Evolutionary conservation across 1,140 invertebrate genomes (phyloP).

Genomic region (Battus philenor): DNA sequence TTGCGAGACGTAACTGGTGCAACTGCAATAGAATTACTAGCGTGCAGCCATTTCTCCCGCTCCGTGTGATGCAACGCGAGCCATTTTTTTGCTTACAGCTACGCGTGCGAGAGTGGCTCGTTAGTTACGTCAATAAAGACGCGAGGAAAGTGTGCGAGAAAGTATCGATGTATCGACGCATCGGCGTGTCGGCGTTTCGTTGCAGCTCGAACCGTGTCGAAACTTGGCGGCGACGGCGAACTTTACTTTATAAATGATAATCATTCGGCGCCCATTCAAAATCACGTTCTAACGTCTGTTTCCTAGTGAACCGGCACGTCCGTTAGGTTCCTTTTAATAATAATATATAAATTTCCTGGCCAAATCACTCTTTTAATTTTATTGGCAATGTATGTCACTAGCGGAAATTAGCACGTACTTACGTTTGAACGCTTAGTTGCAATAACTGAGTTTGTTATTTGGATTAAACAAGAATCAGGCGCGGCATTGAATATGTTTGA

Average conservation of each 20-base stretch:
- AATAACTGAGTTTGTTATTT: too few species aligned
- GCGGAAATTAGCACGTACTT: background rate
- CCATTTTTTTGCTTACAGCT: constrained; percentile 55
- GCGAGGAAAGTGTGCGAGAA: constrained; percentile 69
- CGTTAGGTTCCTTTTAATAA: constrained; percentile 1
- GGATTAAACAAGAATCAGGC: too few species aligned
- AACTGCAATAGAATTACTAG: constrained; percentile 56
- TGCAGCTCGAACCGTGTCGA: constrained; percentile 49
- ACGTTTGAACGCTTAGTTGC: too few species aligned
- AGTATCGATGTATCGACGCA: constrained; percentile 41
- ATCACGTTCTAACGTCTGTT: constrained; percentile 33
- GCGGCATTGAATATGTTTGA: too few species aligned
- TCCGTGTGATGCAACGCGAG: constrained; percentile 67
- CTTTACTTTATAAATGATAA: constrained; percentile 66
- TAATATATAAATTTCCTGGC: constrained; percentile 3
- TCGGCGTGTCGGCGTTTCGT: constrained; percentile 22
- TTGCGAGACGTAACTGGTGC: constrained; percentile 47
- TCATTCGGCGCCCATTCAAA: constrained; percentile 22
- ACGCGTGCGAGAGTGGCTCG: constrained; percentile 63
- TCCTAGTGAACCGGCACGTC: constrained; percentile 24
- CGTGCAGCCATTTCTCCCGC: constrained; percentile 69
- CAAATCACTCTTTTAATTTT: constrained; percentile 3
- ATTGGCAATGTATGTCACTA: constrained; percentile 7
- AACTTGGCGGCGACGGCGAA: too few species aligned
- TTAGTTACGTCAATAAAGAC: constrained; percentile 71